Evolutionary conservation across 2,113 vertebrate species (phyloP).

Genomic region (Aldabrachelys gigantea): DNA sequence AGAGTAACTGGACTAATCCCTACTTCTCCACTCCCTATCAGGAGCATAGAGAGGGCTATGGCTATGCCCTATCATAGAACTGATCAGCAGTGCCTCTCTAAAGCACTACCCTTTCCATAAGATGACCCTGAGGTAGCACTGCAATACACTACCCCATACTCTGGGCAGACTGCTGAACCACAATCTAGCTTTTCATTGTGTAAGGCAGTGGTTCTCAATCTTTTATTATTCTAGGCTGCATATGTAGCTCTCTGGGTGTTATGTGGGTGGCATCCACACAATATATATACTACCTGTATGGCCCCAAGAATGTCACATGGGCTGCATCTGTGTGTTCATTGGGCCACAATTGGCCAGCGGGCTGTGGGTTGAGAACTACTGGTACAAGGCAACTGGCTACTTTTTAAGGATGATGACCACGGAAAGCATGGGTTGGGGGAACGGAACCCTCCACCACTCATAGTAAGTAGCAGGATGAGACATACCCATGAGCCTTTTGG

Average conservation of each 20-base stretch:
- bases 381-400: neutral
- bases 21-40: neutral
- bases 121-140: accelerated
- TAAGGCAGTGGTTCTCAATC: neutral
- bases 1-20: neutral
- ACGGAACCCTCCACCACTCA: neutral
- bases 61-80: accelerated
- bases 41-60: neutral
- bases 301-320: too few species aligned
- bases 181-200: neutral
- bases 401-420: neutral
- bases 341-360: too few species aligned
- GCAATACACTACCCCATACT: too few species aligned
- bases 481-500: neutral
- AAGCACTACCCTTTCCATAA: neutral
- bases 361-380: too few species aligned
- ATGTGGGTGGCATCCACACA: too few species aligned
- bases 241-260: too few species aligned
- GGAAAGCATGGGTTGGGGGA: neutral
- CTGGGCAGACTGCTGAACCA: accelerated
- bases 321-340: too few species aligned
- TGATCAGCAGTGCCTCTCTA: neutral
- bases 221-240: neutral
- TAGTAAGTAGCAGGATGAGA: accelerated
- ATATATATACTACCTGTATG: too few species aligned